A percentile compares a stretch with the other conserved stretches of the same genome.
These are phyloP conservation scores for Globicephala melas DNA, from an alignment of 2,113 vertebrate species.

Conservation along the genomic window DNA sequence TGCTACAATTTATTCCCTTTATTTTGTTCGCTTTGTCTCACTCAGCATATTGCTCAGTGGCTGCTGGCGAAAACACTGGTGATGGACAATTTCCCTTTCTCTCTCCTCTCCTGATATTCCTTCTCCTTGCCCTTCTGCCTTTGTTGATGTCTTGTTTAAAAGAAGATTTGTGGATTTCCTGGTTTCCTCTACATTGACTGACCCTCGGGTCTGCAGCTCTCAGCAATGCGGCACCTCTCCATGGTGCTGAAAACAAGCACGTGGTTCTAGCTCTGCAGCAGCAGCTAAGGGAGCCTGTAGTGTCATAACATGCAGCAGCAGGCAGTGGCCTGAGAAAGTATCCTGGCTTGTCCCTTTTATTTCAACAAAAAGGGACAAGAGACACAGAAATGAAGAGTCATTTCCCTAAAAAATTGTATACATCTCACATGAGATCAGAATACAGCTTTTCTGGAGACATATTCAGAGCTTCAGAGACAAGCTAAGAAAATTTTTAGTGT, in stretches of 20 bases:
- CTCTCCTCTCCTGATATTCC: conserved; percentile 33
- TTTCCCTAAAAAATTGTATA: not conserved
- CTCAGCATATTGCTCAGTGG: conserved; percentile 52
- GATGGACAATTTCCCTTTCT: conserved; percentile 52
- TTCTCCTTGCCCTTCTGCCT: conserved; percentile 59
- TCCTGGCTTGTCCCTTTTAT: not conserved
- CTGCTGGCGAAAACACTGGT: conserved; percentile 35
- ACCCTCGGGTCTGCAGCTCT: not conserved
- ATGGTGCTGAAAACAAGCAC: conserved; percentile 50
- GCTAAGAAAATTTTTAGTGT: not conserved
- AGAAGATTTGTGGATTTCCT: conserved; percentile 52
- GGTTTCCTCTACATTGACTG: conserved; percentile 45
- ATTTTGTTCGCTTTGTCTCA: conserved; percentile 69
- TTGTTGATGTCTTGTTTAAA: conserved; percentile 69
- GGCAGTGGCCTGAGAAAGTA: not conserved
- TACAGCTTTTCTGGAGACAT: not conserved
- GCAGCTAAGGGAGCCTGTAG: not conserved
- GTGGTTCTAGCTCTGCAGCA: not conserved
- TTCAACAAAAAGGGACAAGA: not conserved
- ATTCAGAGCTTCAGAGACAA: not conserved
- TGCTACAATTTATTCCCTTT: conserved; percentile 75
- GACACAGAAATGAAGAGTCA: not conserved
- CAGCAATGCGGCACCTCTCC: conserved; percentile 52
- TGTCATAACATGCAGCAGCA: not conserved
- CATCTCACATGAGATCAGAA: not conserved